These are phyloP conservation scores for Cololabis saira DNA, from an alignment of 2,113 vertebrate species.

Conservation along the genomic window DNA sequence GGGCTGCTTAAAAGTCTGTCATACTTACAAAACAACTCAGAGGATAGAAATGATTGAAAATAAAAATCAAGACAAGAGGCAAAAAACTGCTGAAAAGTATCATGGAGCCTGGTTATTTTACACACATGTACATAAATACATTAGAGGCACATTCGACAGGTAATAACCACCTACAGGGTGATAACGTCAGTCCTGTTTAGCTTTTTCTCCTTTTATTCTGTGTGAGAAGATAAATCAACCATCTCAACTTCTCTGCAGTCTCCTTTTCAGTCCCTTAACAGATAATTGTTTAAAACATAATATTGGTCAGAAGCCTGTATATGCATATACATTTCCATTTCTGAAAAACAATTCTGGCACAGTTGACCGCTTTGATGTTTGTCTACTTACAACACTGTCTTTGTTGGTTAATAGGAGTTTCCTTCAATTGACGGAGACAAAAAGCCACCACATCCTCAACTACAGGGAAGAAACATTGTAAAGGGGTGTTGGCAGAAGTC, in stretches of 20 bases:
- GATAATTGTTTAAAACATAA: conserved; percentile 10
- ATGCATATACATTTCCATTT: conserved; percentile 8
- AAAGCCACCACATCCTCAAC: conserved; percentile 11
- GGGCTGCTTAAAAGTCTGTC: conserved; percentile 33
- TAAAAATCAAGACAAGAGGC: conserved; percentile 21
- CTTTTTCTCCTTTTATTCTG: conserved; percentile 22
- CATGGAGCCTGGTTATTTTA: conserved; percentile 46
- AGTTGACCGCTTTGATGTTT: not conserved
- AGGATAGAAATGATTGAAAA: conserved; percentile 13
- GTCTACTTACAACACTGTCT: not conserved
- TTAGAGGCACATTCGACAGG: conserved; percentile 65
- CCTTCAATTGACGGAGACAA: conserved; percentile 13
- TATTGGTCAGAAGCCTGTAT: not conserved
- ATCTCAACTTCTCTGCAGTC: conserved; percentile 6
- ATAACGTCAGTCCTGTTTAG: conserved; percentile 36
- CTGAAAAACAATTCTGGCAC: not conserved
- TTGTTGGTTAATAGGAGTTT: conserved; percentile 16
- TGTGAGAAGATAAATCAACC: conserved; percentile 21
- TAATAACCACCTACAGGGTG: conserved; percentile 44
- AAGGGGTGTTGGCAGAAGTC: conserved; percentile 17
- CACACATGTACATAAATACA: conserved; percentile 56
- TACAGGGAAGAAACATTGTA: not conserved
- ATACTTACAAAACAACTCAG: conserved; percentile 33
- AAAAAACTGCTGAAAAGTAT: not conserved
- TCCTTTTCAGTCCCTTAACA: conserved; percentile 3